Conservation (phyloP, 2,888 invertebrate species). For the Metallyticus violacea region DNA sequence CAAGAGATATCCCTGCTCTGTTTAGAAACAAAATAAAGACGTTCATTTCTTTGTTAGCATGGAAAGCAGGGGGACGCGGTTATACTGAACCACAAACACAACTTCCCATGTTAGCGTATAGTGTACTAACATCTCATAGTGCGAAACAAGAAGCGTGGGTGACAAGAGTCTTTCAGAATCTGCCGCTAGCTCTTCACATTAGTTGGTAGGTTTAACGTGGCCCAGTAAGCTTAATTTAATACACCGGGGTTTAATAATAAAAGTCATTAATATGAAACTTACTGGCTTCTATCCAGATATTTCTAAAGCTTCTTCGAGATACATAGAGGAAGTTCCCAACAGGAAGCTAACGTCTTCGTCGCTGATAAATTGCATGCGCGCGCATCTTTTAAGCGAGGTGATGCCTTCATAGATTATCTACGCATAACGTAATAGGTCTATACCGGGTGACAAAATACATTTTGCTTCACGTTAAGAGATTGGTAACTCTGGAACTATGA, state of each 20-base stretch:
- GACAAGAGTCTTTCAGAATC: neutral
- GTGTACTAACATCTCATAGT: no score
- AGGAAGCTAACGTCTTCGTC: neutral
- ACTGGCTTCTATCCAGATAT: neutral
- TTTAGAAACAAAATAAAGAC: no score
- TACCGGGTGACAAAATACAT: no score
- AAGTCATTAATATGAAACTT: neutral
- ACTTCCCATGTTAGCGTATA: no score
- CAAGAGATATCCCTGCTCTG: no score
- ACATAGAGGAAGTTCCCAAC: neutral
- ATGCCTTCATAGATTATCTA: neutral
- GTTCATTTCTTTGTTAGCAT: no score
- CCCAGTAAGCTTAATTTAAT: neutral
- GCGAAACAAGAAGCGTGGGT: neutral
- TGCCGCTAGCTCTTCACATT: neutral
- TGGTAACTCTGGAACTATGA: no score
- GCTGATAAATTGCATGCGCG: neutral
- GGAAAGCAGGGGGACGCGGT: no score
- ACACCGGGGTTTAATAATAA: neutral
- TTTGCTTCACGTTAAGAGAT: no score
- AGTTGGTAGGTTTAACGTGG: neutral
- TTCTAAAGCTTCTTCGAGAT: no score
- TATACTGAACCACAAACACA: no score
- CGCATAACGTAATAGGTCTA: no score
- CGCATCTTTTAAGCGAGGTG: neutral